These are phyloP conservation scores for Drosophila erecta DNA, from an alignment of 1,140 invertebrate genomes.

Conservation along the genomic window DNA sequence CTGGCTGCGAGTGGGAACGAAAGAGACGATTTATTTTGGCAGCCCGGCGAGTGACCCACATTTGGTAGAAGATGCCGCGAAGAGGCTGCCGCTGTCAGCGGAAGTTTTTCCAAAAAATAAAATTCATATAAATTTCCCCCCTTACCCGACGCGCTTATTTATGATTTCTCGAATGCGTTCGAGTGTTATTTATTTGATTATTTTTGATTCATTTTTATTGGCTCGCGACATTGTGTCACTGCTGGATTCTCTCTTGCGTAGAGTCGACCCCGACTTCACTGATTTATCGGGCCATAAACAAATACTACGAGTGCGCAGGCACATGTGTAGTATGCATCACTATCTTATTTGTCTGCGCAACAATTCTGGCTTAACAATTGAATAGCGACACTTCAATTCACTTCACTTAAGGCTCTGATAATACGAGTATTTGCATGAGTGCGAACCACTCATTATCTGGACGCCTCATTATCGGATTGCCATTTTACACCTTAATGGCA, in stretches of 20 bases:
- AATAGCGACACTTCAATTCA: conserved; percentile 15
- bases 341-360: conserved; percentile 61
- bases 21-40: conserved; percentile 76
- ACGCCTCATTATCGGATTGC: too few species aligned
- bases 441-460: too few species aligned
- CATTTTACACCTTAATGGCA: conserved; percentile 10
- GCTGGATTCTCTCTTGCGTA: conserved; percentile 65
- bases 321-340: not conserved
- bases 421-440: conserved; percentile 53
- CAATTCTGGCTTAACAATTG: conserved; percentile 30
- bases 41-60: conserved; percentile 46
- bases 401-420: conserved; percentile 15
- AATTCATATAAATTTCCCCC: conserved; percentile 50
- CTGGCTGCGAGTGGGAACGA: conserved; percentile 18
- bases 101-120: conserved; percentile 70
- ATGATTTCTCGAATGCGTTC: conserved; percentile 43
- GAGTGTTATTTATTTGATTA: conserved; percentile 79
- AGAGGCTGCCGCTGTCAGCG: conserved; percentile 47
- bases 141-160: conserved; percentile 44
- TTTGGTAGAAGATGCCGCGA: conserved; percentile 14
- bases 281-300: conserved; percentile 65
- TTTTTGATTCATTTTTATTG: conserved; percentile 83
- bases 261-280: conserved; percentile 33
- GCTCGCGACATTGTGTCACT: conserved; percentile 73
- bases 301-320: conserved; percentile 21